phyloP scores from a whole-genome alignment of 2,888 invertebrate genomes.

The Abrostola tripartita region DNA sequence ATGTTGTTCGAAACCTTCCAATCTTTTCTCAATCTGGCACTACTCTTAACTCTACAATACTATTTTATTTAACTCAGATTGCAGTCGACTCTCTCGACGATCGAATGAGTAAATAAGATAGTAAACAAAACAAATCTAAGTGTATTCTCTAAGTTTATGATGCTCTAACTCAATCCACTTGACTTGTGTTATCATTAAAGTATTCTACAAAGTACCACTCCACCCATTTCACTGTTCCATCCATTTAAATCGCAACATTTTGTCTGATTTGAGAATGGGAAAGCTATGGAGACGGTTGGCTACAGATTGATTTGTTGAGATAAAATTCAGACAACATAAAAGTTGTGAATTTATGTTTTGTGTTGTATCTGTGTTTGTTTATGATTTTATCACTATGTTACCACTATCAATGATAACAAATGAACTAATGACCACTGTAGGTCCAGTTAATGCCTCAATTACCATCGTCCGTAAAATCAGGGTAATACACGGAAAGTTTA shows the following conservation, averaged over 20 bases:
- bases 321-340: conserved; percentile 27
- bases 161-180: conserved; percentile 7
- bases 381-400: no score
- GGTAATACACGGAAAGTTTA: conserved; percentile 8
- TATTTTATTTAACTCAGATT: no score
- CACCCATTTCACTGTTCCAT: conserved; percentile 29
- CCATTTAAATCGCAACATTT: conserved; percentile 45
- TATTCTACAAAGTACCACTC: conserved; percentile 9
- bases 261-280: conserved; percentile 34
- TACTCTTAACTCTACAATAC: no score
- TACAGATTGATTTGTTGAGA: conserved; percentile 40
- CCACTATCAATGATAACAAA: no score
- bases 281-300: conserved; percentile 22
- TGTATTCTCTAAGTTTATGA: conserved; percentile 5
- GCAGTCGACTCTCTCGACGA: no score
- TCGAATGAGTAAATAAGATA: no score
- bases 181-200: conserved; percentile 24
- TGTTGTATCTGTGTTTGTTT: conserved; percentile 27
- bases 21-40: no score
- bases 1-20: no score
- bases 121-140: no score
- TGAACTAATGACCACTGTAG: no score
- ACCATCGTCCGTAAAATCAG: no score
- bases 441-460: no score
- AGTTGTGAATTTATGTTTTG: conserved; percentile 26